Evolutionary conservation across 2,797 vertebrate species (phyloP).

Genomic region (Fratercula arctica): DNA sequence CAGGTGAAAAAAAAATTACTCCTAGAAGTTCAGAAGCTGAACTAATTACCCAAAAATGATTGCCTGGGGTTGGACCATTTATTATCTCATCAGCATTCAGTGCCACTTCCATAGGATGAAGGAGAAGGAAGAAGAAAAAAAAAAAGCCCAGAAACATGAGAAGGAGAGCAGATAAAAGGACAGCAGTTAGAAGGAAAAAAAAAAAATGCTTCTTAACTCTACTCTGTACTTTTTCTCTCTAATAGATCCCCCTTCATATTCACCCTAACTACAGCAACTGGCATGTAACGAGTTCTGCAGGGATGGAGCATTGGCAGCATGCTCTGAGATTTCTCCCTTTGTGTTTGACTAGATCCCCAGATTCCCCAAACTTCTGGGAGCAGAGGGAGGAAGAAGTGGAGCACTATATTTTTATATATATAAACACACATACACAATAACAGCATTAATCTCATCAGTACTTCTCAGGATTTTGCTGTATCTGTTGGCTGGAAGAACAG

Average conservation of each 20-base stretch:
- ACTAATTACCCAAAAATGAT: slow-evolving; percentile 72
- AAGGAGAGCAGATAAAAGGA: slow-evolving; percentile 71
- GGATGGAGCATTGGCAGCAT: background rate
- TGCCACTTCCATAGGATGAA: slow-evolving; percentile 63
- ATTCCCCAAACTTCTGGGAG: background rate
- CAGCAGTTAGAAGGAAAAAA: slow-evolving; percentile 54
- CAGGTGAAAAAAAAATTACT: slow-evolving; percentile 22
- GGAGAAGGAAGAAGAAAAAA: slow-evolving; percentile 49
- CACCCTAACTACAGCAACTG: slow-evolving; percentile 18
- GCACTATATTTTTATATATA: background rate
- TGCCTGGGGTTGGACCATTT: slow-evolving; percentile 70
- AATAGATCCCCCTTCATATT: slow-evolving; percentile 27
- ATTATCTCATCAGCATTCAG: slow-evolving; percentile 77
- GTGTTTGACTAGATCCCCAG: background rate
- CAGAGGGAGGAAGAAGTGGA: background rate
- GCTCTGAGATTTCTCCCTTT: background rate
- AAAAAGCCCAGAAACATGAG: slow-evolving; percentile 69
- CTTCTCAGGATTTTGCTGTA: background rate
- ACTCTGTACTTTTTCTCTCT: slow-evolving; percentile 61
- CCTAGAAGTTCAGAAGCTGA: slow-evolving; percentile 62
- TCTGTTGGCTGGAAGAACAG: background rate
- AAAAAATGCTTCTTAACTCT: slow-evolving; percentile 59
- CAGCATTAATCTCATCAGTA: background rate
- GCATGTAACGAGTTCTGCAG: slow-evolving; percentile 52
- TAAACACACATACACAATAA: background rate